A percentile compares a stretch with the other conserved stretches of the same genome.
Conservation (phyloP, 2,888 invertebrate genomes). For the Sturmia bella region DNA sequence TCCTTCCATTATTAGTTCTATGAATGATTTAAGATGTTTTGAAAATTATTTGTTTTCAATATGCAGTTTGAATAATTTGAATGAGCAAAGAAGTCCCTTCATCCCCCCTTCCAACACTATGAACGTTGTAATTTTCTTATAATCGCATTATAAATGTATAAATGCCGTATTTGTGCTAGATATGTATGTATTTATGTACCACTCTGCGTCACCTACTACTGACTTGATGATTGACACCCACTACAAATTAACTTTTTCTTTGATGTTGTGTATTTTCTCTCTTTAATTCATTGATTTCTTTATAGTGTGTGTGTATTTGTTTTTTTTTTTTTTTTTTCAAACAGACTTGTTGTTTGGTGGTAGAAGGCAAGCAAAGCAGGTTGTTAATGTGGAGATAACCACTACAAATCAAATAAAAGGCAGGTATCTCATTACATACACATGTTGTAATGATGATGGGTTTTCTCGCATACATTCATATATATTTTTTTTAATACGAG, state of each 20-base stretch:
- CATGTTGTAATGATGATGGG: slow-evolving; percentile 39
- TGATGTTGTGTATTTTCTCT: slow-evolving; percentile 27
- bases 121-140: slow-evolving; percentile 35
- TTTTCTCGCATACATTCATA: not conserved
- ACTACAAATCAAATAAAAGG: slow-evolving; percentile 63
- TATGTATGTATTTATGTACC: slow-evolving; percentile 28
- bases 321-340: not conserved
- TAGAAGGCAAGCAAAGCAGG: not conserved
- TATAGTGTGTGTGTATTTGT: not conserved
- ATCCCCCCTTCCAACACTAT: not conserved
- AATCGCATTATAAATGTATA: slow-evolving; percentile 46
- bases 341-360: not conserved
- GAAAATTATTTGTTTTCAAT: too few relatives aligned
- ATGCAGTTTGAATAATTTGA: too few relatives aligned
- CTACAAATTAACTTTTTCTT: slow-evolving; percentile 53
- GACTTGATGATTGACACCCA: slow-evolving; percentile 29
- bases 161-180: not conserved
- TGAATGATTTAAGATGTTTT: too few relatives aligned
- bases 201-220: slow-evolving; percentile 11
- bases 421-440: slow-evolving; percentile 67
- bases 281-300: slow-evolving; percentile 7
- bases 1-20: too few relatives aligned
- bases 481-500: slow-evolving; percentile 12
- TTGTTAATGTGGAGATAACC: slow-evolving; percentile 54
- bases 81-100: too few relatives aligned